Evolutionary conservation across 2,113 vertebrate species (phyloP).

Genomic region (Rhinoptilus africanus): DNA sequence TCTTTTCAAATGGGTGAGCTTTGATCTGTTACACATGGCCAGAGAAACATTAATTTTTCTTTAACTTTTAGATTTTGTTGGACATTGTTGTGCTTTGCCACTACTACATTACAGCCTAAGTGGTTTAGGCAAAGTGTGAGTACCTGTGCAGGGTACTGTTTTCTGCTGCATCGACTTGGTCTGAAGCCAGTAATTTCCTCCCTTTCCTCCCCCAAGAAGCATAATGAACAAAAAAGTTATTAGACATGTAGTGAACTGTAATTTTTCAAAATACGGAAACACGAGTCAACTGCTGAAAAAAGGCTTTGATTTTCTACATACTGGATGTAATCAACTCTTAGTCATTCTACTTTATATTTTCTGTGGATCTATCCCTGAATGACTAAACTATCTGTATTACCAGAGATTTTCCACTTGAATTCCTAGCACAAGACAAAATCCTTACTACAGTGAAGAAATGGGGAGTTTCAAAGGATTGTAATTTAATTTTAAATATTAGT

Average conservation of each 20-base stretch:
- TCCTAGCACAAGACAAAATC: neutral
- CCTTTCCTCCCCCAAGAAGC: neutral
- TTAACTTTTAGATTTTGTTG: neutral
- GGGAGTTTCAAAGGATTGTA: neutral
- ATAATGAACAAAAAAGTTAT: neutral
- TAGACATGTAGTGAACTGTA: neutral
- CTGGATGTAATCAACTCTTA: neutral
- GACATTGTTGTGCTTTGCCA: neutral
- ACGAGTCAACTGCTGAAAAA: neutral
- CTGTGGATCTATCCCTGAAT: neutral
- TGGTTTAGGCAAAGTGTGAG: neutral
- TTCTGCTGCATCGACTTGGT: neutral
- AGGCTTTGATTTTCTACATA: neutral
- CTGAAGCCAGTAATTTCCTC: neutral
- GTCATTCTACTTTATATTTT: neutral
- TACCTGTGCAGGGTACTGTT: neutral
- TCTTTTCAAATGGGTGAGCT: neutral
- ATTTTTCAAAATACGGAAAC: neutral
- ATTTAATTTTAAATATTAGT: neutral
- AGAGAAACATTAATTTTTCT: neutral
- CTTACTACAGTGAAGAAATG: neutral
- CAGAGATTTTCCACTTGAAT: neutral
- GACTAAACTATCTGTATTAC: neutral
- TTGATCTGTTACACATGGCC: neutral
- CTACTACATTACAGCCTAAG: neutral